phyloP scores from a whole-genome alignment of 2,888 invertebrate species.

The Hirudinaria manillensis region DNA sequence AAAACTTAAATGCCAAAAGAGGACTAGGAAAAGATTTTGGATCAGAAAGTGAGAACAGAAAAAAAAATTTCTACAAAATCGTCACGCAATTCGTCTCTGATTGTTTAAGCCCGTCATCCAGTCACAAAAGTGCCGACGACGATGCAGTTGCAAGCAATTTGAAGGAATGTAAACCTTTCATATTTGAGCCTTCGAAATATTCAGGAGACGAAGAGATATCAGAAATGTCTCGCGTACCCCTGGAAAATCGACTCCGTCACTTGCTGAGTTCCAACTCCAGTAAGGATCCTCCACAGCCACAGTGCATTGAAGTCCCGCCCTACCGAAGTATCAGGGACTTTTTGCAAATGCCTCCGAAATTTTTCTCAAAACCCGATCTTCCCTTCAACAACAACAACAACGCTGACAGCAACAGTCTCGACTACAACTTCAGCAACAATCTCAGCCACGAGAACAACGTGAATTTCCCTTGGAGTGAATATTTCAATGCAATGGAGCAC shows the following conservation, averaged over 20 bases:
- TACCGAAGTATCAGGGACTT: slow-evolving; percentile 1
- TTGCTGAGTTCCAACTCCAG: no score
- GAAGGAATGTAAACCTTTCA: slow-evolving; percentile 8
- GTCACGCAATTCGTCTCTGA: neutral
- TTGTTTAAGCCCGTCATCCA: neutral
- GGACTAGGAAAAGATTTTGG: neutral
- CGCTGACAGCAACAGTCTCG: neutral
- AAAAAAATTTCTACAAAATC: neutral
- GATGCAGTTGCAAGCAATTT: neutral
- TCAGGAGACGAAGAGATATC: no score
- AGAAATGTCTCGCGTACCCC: no score
- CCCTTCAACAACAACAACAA: no score
- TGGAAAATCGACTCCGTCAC: no score
- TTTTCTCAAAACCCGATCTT: neutral
- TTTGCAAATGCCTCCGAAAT: neutral
- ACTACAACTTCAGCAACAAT: neutral
- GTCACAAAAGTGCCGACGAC: neutral
- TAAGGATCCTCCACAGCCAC: neutral
- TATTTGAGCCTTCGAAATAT: neutral
- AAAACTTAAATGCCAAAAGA: neutral
- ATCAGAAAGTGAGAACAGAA: neutral
- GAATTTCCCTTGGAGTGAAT: neutral
- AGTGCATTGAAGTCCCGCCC: neutral
- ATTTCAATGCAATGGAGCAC: neutral
- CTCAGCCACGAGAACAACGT: neutral